Conservation (phyloP, 2,888 invertebrate genomes). For the Nomada lathburiana region DNA sequence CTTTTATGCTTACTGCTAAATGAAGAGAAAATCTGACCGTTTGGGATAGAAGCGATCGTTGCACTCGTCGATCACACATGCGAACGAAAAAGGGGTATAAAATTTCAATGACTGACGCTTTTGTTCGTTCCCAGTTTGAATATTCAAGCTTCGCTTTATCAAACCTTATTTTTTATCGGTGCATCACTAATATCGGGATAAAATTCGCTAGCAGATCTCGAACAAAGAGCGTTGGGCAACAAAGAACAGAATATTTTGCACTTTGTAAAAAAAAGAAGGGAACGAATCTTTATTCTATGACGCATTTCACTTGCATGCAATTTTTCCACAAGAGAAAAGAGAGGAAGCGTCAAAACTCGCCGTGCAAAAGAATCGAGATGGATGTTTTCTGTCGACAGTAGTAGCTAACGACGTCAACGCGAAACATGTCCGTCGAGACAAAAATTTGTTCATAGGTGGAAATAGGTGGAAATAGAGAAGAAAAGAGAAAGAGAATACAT, state of each 20-base stretch:
- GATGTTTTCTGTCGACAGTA: no score
- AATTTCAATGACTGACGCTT: conserved; percentile 22
- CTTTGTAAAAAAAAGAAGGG: conserved; percentile 14
- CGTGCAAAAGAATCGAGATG: neutral
- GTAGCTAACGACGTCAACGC: no score
- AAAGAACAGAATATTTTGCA: conserved; percentile 53
- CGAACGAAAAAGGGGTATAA: conserved; percentile 12
- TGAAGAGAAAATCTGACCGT: neutral
- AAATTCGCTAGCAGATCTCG: conserved; percentile 31
- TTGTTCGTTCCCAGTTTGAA: conserved; percentile 35
- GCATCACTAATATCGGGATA: conserved; percentile 31
- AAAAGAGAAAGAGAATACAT: conserved; percentile 18
- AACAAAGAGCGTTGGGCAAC: conserved; percentile 46
- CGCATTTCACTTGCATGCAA: conserved; percentile 57
- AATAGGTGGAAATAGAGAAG: neutral
- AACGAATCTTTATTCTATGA: conserved; percentile 34
- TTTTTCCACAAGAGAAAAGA: conserved; percentile 31
- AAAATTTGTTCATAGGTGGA: no score
- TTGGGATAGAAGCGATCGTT: neutral
- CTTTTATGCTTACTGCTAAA: neutral
- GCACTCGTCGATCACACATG: conserved; percentile 1
- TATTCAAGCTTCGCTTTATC: conserved; percentile 34
- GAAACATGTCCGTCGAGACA: no score
- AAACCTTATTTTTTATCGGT: conserved; percentile 47
- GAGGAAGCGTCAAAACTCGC: conserved; percentile 6